Conservation (phyloP, 2,797 vertebrate genomes). For the Gymnothorax reevesii region DNA sequence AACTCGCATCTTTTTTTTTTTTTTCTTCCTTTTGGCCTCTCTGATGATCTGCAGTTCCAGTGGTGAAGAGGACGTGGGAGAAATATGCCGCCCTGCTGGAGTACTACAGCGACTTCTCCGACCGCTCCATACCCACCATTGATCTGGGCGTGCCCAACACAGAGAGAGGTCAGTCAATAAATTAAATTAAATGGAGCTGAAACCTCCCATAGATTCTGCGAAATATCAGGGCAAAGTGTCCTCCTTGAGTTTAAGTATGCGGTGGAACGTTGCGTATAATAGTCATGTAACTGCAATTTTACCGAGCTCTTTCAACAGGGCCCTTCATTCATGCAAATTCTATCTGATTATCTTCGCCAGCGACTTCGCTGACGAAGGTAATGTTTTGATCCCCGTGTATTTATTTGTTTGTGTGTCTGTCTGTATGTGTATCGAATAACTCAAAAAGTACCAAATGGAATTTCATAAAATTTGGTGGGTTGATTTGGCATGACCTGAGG, state of each 20-base stretch:
- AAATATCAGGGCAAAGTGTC: background rate
- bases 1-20: background rate
- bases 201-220: slow-evolving; percentile 8
- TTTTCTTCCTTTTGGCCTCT: background rate
- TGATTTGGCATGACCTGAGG: no score
- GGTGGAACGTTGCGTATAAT: background rate
- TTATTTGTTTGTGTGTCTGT: no score
- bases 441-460: no score
- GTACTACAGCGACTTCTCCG: slow-evolving; percentile 91
- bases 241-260: background rate
- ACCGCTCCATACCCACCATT: slow-evolving; percentile 85
- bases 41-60: slow-evolving; percentile 77
- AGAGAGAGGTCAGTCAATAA: slow-evolving; percentile 82
- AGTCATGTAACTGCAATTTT: background rate
- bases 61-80: slow-evolving; percentile 96
- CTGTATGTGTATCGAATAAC: no score
- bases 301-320: background rate
- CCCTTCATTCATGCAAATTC: background rate
- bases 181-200: background rate
- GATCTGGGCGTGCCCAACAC: slow-evolving; percentile 91
- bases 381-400: no score
- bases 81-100: slow-evolving; percentile 80
- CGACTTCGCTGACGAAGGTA: no score
- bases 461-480: no score
- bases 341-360: no score